phyloP scores from a whole-genome alignment of 2,113 vertebrate species.

The Elanoides forficatus region DNA sequence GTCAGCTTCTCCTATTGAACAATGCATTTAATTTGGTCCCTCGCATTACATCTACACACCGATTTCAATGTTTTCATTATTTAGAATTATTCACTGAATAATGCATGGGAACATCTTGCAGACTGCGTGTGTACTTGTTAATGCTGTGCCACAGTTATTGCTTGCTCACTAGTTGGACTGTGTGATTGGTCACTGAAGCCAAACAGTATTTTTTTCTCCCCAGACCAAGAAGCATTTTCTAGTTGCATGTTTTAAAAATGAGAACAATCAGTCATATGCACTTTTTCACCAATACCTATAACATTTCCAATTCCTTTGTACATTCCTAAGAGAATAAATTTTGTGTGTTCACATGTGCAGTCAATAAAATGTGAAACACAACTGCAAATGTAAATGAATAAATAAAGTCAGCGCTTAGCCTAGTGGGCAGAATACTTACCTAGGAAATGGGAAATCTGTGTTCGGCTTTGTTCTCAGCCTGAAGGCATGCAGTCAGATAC shows the following conservation, averaged over 20 bases:
- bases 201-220: neutral
- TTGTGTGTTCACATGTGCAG: neutral
- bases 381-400: neutral
- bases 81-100: slow-evolving; percentile 42
- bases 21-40: neutral
- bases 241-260: neutral
- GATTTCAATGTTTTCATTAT: slow-evolving; percentile 27
- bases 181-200: neutral
- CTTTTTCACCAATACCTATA: neutral
- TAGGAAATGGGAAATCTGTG: neutral
- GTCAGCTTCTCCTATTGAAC: neutral
- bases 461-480: neutral
- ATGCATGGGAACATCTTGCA: slow-evolving; percentile 13
- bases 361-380: neutral
- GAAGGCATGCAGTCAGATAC: neutral
- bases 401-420: neutral
- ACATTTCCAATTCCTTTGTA: neutral
- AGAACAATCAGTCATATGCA: neutral
- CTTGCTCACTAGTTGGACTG: neutral
- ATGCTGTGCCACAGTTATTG: neutral
- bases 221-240: neutral
- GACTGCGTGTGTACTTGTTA: neutral
- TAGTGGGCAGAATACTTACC: neutral
- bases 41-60: neutral
- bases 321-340: neutral